Conservation (phyloP, 2,888 invertebrate genomes). For the Capitulum mitella region DNA sequence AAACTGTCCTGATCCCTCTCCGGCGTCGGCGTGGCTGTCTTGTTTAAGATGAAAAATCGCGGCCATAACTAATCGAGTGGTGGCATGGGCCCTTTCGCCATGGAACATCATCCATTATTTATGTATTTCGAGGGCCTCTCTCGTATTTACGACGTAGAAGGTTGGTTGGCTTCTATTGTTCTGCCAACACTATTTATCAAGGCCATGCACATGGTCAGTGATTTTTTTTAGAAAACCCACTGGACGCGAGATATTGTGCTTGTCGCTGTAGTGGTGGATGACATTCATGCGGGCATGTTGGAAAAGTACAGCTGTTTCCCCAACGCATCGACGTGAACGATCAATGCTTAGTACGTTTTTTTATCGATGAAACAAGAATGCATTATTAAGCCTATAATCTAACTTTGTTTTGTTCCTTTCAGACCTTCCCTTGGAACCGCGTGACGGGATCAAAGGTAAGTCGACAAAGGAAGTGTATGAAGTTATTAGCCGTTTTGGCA, state of each 20-base stretch:
- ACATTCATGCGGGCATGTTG: too few species aligned
- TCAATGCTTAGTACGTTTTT: too few species aligned
- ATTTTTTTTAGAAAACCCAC: not conserved
- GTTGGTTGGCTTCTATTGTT: not conserved
- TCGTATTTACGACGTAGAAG: not conserved
- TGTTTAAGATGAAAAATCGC: not conserved
- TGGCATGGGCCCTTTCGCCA: not conserved
- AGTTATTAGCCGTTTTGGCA: too few species aligned
- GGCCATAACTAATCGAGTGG: not conserved
- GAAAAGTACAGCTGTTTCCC: too few species aligned
- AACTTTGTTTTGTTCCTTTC: not conserved
- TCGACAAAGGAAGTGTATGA: too few species aligned
- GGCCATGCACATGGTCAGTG: not conserved
- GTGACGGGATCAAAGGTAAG: not conserved
- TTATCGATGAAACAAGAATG: too few species aligned
- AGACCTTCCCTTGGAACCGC: not conserved
- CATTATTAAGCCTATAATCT: too few species aligned
- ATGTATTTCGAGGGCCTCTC: not conserved
- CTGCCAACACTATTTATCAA: not conserved
- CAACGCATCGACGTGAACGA: too few species aligned
- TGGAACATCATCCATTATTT: slow-evolving; percentile 4
- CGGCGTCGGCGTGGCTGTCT: not conserved
- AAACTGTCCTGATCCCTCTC: too few species aligned
- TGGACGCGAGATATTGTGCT: not conserved
- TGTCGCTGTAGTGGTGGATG: too few species aligned